phyloP scores from a whole-genome alignment of 2,797 vertebrate species.

The Prunella strophiata region DNA sequence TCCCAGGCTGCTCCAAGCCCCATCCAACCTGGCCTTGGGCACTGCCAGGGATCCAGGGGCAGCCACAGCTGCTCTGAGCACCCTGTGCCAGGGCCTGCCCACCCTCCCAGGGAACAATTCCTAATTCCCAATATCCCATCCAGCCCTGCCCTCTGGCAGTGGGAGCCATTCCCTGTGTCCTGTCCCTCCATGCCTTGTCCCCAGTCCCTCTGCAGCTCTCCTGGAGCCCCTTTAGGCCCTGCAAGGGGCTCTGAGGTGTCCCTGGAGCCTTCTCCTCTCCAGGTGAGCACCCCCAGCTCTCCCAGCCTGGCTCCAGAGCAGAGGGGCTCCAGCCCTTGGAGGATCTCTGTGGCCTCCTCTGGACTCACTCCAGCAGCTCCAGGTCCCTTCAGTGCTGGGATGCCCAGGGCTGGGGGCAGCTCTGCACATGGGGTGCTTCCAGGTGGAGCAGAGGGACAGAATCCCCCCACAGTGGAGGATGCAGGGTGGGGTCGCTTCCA shows the following conservation, averaged over 20 bases:
- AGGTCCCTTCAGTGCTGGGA: accelerated
- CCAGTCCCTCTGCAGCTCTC: not conserved
- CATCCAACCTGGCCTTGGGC: accelerated
- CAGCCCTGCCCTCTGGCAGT: accelerated
- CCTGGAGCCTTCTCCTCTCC: not conserved
- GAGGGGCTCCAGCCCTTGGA: not conserved
- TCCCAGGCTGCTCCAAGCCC: not conserved
- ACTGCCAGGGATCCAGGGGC: not conserved
- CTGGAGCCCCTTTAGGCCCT: not conserved
- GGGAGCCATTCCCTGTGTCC: not conserved
- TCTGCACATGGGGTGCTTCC: not conserved
- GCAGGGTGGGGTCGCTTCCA: not conserved
- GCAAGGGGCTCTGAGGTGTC: not conserved
- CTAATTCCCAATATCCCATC: not conserved
- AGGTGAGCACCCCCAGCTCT: not conserved
- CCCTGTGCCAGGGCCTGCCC: not conserved
- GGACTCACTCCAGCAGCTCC: not conserved
- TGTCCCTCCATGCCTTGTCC: not conserved
- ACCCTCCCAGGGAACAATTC: not conserved
- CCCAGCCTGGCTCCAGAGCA: not conserved
- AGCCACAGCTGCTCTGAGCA: not conserved
- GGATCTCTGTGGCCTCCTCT: accelerated
- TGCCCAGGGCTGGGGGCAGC: not conserved
- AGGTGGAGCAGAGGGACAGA: not conserved
- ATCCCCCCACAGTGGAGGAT: not conserved